phyloP scores from a whole-genome alignment of 2,888 invertebrate genomes.

The Ophioninae sp. region DNA sequence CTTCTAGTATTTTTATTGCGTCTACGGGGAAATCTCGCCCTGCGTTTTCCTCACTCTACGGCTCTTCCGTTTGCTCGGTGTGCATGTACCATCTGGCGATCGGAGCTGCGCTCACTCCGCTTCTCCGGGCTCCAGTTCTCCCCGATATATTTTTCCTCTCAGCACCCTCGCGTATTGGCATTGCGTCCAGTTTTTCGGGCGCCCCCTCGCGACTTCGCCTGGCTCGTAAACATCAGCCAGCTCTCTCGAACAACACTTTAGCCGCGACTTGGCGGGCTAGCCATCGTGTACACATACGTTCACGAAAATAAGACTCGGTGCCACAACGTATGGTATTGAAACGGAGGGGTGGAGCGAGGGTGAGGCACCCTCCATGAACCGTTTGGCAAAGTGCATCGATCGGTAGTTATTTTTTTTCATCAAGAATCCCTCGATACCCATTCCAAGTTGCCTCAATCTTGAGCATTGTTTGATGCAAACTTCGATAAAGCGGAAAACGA shows the following conservation, averaged over 20 bases:
- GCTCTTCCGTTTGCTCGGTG: conserved; percentile 57
- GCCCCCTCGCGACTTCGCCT: conserved; percentile 52
- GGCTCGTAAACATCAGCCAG: conserved; percentile 60
- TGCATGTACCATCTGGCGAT: conserved; percentile 62
- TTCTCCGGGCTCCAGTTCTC: conserved; percentile 35
- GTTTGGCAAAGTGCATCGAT: conserved; percentile 47
- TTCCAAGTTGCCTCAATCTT: conserved; percentile 54
- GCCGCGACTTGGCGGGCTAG: conserved; percentile 42
- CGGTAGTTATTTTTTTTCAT: conserved; percentile 45
- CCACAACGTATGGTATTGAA: conserved; percentile 4
- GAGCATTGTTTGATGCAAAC: conserved; percentile 55
- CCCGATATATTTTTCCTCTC: neutral
- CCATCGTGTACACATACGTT: conserved; percentile 16
- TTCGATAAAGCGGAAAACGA: conserved; percentile 51
- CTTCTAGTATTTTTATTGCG: conserved; percentile 73
- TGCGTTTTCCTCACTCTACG: conserved; percentile 56
- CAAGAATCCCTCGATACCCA: conserved; percentile 41
- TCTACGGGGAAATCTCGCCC: conserved; percentile 78
- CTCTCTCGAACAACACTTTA: conserved; percentile 22
- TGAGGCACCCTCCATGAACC: conserved; percentile 16
- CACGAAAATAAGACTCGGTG: conserved; percentile 23
- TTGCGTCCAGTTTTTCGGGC: conserved; percentile 40
- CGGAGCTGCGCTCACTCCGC: conserved; percentile 54
- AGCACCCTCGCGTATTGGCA: conserved; percentile 26
- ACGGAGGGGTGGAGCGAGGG: neutral